These are phyloP conservation scores for Pachyuromys duprasi DNA, from an alignment of 2,797 vertebrate genomes.

Conservation along the genomic window DNA sequence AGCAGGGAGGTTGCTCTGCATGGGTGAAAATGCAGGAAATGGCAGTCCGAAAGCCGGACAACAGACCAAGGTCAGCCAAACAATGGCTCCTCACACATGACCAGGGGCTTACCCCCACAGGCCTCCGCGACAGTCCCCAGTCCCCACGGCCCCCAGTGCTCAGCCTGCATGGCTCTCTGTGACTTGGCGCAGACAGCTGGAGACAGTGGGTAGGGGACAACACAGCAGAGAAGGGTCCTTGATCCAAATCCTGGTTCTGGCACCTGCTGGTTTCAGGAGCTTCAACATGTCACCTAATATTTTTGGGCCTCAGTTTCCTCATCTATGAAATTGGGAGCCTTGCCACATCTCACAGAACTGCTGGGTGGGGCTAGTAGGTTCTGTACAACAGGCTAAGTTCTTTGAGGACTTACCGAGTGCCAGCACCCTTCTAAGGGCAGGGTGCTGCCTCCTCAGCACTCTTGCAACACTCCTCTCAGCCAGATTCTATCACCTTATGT, in stretches of 20 bases:
- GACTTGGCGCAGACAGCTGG: not conserved
- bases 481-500: not conserved
- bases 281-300: not conserved
- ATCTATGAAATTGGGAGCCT: slow-evolving; percentile 1
- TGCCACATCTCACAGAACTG: not conserved
- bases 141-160: not conserved
- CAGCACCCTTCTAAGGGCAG: not conserved
- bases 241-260: not conserved
- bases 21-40: not conserved
- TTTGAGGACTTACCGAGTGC: not conserved
- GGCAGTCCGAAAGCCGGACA: not conserved
- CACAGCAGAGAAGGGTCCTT: not conserved
- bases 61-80: not conserved
- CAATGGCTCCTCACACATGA: not conserved
- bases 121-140: not conserved
- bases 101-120: not conserved
- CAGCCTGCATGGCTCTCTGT: not conserved
- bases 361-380: not conserved
- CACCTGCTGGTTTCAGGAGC: not conserved
- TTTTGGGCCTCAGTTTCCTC: slow-evolving; percentile 3
- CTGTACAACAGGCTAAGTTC: not conserved
- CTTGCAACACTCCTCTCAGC: not conserved
- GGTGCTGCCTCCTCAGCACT: not conserved
- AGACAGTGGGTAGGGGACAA: not conserved
- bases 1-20: not conserved